Base-by-base conservation (phyloP, 2,888 invertebrate species). In the Euplagia quadripunctaria region DNA sequence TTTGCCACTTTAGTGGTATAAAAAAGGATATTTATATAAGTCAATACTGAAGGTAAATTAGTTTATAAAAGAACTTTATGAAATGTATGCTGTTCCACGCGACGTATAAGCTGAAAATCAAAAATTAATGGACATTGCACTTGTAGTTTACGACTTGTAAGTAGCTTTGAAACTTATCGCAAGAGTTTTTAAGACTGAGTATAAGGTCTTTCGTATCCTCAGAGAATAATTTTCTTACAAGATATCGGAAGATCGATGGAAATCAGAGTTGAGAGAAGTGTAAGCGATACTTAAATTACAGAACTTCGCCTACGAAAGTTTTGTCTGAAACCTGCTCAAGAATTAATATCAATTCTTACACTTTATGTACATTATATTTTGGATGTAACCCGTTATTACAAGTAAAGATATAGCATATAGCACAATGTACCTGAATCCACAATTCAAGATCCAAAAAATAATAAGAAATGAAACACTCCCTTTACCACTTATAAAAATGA, bases 261-360 rank as follows among this genome's bases (percentile, higher is more conserved):
- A 66, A 77, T 77, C 68, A 72, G 65, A 80, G 73, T 72, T 66
- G 68, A 69, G 68, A 69, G 63, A 52, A 74, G 52, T 72, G 71
- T 73, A 71, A 75, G 41, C 64, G 79, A 72, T 70, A 64, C 74
- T 77, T 72, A 61, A 75, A 66, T 71, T 75, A 68, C 61, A 11
- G 31, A 80, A 80, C 70, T 80, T 79, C 16, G 64, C 55, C 64
- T 31, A 70, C 55, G 11, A 41, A 80, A 80, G 46, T 67, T 80
- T 75, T 42, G 55, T 31, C 64, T 58, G 14, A 16, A 63, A 51
- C 42, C n/a, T 11, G 17, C 69, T 14, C 16, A 14, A 52, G 52
- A 68, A 55, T 20, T 69, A 12, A 69, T 61, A 46, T 46, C 61
- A 11, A 31, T 58, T 20, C n/a, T 61, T 6, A 31, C 16, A 14